Conservation (phyloP, 2,113 vertebrate species). For the Eulacestoma nigropectus region DNA sequence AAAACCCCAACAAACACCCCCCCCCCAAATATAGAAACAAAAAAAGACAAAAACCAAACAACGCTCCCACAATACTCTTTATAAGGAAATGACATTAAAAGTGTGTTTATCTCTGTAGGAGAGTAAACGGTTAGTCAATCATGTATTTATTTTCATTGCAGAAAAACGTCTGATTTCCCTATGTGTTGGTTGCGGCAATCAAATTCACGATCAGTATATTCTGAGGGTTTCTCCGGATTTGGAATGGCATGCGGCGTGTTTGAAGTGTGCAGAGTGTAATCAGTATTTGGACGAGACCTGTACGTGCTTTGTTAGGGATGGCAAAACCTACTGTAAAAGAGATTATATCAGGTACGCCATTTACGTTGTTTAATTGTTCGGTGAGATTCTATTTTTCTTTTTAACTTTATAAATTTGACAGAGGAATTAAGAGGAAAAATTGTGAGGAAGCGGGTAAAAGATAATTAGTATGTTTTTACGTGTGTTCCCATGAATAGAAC, state of each 20-base stretch:
- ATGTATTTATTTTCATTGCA: slow-evolving; percentile 82
- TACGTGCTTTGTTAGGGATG: slow-evolving; percentile 98
- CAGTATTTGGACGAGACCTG: slow-evolving; percentile 98
- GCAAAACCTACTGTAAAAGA: slow-evolving; percentile 98
- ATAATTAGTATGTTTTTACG: not conserved
- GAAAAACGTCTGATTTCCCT: slow-evolving; percentile 97
- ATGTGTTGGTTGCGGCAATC: slow-evolving; percentile 99
- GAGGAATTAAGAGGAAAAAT: not conserved
- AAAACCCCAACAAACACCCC: not conserved
- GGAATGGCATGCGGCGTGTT: slow-evolving; percentile 98
- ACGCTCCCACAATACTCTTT: slow-evolving; percentile 35
- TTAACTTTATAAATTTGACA: not conserved
- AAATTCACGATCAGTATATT: slow-evolving; percentile 99
- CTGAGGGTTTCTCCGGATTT: slow-evolving; percentile 97
- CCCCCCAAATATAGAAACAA: not conserved
- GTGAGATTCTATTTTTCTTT: not conserved
- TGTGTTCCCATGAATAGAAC: not conserved
- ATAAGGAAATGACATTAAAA: slow-evolving; percentile 69
- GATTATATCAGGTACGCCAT: slow-evolving; percentile 95
- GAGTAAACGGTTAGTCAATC: slow-evolving; percentile 74
- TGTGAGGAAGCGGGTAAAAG: not conserved
- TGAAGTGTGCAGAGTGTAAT: slow-evolving; percentile 98
- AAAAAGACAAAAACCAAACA: not conserved
- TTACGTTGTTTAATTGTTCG: slow-evolving; percentile 1
- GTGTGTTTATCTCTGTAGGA: slow-evolving; percentile 78